Conservation (phyloP, 1,140 invertebrate species). For the Drosophila pseudoananassae region DNA sequence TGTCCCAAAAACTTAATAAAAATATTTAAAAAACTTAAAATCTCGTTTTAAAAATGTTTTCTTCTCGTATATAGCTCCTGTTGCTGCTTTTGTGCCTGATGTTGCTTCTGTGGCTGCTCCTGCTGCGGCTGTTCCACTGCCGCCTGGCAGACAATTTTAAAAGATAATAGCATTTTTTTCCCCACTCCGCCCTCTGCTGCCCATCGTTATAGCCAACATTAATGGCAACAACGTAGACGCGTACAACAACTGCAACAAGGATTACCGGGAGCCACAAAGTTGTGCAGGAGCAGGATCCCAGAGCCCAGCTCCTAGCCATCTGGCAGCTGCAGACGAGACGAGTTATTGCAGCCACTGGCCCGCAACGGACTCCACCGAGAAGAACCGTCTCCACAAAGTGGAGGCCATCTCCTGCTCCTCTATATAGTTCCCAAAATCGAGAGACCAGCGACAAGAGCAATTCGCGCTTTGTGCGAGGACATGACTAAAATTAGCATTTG, state of each 20-base stretch:
- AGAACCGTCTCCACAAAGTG: slow-evolving; percentile 23
- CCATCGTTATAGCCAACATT: slow-evolving; percentile 37
- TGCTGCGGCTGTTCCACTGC: slow-evolving; percentile 6
- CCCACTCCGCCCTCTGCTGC: slow-evolving; percentile 5
- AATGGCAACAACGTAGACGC: slow-evolving; percentile 53
- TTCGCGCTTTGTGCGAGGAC: slow-evolving; percentile 64
- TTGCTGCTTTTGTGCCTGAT: slow-evolving; percentile 16
- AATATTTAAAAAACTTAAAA: neutral
- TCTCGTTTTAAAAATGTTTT: neutral
- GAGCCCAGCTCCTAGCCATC: slow-evolving; percentile 24
- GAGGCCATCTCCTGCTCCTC: slow-evolving; percentile 13
- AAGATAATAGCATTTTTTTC: slow-evolving; percentile 75
- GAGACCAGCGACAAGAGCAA: slow-evolving; percentile 44
- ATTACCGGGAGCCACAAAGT: slow-evolving; percentile 65
- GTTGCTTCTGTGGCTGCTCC: slow-evolving; percentile 16
- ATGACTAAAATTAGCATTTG: slow-evolving; percentile 71
- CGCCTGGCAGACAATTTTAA: slow-evolving; percentile 77
- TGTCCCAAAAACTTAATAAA: too few relatives aligned
- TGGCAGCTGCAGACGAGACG: slow-evolving; percentile 53
- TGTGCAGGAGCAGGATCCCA: slow-evolving; percentile 6
- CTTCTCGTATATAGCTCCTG: neutral
- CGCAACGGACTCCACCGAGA: slow-evolving; percentile 28
- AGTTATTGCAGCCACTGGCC: slow-evolving; percentile 64
- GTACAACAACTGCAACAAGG: slow-evolving; percentile 68
- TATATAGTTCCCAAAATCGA: slow-evolving; percentile 9